Evolutionary conservation across 2,113 vertebrate species (phyloP).

Genomic region (Perca fluviatilis): DNA sequence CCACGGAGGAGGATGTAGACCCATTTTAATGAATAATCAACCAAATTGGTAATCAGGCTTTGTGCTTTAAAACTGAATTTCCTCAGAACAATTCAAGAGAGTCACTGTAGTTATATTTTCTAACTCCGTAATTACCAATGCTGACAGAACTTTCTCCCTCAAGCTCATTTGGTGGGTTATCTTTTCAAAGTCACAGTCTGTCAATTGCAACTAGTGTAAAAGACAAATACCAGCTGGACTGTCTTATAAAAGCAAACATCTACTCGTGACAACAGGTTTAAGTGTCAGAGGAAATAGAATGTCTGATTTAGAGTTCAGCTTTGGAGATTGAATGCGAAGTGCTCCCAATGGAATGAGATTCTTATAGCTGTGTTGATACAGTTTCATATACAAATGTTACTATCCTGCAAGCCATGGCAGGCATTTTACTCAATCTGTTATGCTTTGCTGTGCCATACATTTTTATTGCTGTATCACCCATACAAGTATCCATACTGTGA

Average conservation of each 20-base stretch:
- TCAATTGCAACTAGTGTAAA: neutral
- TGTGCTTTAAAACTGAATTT: conserved; percentile 14
- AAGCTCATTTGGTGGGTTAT: neutral
- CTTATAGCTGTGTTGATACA: conserved; percentile 11
- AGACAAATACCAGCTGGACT: neutral
- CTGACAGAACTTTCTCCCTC: neutral
- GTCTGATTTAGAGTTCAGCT: conserved; percentile 19
- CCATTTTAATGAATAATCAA: conserved; percentile 5
- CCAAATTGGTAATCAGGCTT: conserved; percentile 12
- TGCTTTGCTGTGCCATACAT: conserved; percentile 13
- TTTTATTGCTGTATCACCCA: conserved; percentile 8
- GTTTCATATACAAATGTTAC: conserved; percentile 15
- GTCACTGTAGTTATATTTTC: neutral
- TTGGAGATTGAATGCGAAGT: neutral
- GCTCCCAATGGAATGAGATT: conserved; percentile 6
- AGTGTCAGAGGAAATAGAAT: conserved; percentile 11
- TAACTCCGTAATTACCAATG: conserved; percentile 6
- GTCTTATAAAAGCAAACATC: conserved; percentile 12
- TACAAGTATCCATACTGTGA: neutral
- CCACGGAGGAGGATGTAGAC: neutral
- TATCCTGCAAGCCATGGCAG: neutral
- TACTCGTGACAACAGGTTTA: neutral
- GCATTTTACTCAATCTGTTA: conserved; percentile 2
- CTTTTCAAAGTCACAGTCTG: conserved; percentile 13
- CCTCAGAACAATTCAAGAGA: neutral